phyloP scores from a whole-genome alignment of 2,797 vertebrate species.

The Denticeps clupeoides region DNA sequence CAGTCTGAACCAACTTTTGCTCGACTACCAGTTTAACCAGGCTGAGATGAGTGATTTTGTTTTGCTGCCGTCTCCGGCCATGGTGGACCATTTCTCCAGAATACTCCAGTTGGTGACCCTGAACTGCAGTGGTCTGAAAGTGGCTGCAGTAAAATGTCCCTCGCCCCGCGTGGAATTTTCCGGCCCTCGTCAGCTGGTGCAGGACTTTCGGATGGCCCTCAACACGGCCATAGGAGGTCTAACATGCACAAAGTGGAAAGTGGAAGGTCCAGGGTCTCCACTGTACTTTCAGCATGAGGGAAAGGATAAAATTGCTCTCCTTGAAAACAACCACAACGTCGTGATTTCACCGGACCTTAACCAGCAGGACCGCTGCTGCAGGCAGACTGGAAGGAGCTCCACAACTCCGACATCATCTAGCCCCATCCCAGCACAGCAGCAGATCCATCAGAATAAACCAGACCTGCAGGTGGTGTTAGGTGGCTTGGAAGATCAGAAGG shows the following conservation, averaged over 20 bases:
- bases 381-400: not conserved
- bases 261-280: conserved; percentile 37
- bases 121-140: conserved; percentile 18
- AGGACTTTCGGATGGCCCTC: conserved; percentile 16
- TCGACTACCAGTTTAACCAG: conserved; percentile 31
- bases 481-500: conserved; percentile 27
- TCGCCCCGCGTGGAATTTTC: conserved; percentile 29
- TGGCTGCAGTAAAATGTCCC: conserved; percentile 15
- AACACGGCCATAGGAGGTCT: conserved; percentile 17
- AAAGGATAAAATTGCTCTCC: conserved; percentile 12
- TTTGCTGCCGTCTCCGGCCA: conserved; percentile 23
- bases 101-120: conserved; percentile 26
- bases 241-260: conserved; percentile 3
- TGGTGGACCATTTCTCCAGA: conserved; percentile 35
- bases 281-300: conserved; percentile 39
- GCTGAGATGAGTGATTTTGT: conserved; percentile 18
- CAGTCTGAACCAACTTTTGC: conserved; percentile 28
- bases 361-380: not conserved
- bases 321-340: conserved; percentile 33
- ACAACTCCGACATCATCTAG: not conserved
- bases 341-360: conserved; percentile 20
- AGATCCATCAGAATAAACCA: conserved; percentile 6
- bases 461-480: conserved; percentile 31
- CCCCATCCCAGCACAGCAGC: not conserved
- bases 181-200: conserved; percentile 35